Evolutionary conservation across 2,797 vertebrate species (phyloP).

Genomic region (Oryzias sinensis): DNA sequence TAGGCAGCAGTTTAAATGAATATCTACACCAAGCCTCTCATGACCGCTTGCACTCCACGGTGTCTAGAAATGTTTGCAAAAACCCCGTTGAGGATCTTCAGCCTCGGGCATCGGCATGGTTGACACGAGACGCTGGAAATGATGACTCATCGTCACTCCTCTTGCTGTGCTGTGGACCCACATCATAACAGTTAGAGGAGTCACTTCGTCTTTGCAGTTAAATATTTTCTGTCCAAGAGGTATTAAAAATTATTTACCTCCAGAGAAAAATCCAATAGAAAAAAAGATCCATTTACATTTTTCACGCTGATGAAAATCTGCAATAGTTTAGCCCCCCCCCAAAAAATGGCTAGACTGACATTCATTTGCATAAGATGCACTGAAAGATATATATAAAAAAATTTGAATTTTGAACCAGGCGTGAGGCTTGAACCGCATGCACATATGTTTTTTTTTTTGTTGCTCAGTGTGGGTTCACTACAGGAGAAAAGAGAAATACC

Average conservation of each 20-base stretch:
- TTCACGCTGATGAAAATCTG: slow-evolving; percentile 71
- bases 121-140: slow-evolving; percentile 28
- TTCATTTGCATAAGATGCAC: slow-evolving; percentile 30
- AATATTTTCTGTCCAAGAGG: slow-evolving; percentile 34
- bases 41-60: slow-evolving; percentile 19
- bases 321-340: too few species aligned
- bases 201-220: slow-evolving; percentile 33
- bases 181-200: slow-evolving; percentile 47
- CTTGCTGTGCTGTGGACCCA: slow-evolving; percentile 31
- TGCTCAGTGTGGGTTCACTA: slow-evolving; percentile 16
- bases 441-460: slow-evolving; percentile 19
- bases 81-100: slow-evolving; percentile 6
- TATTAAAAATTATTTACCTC: slow-evolving; percentile 49
- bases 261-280: slow-evolving; percentile 53
- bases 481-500: slow-evolving; percentile 32
- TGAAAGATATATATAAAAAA: slow-evolving; percentile 5
- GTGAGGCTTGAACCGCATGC: slow-evolving; percentile 15
- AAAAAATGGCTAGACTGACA: slow-evolving; percentile 29
- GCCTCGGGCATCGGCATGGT: slow-evolving; percentile 1
- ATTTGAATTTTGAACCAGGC: slow-evolving; percentile 3
- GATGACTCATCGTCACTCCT: slow-evolving; percentile 44
- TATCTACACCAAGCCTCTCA: slow-evolving; percentile 19
- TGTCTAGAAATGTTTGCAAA: slow-evolving; percentile 15
- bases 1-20: slow-evolving; percentile 52
- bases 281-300: slow-evolving; percentile 52